A percentile compares a stretch with the other conserved stretches of the same genome.
These are phyloP conservation scores for Chiloscyllium plagiosum DNA, from an alignment of 2,113 vertebrate species.

Conservation along the genomic window DNA sequence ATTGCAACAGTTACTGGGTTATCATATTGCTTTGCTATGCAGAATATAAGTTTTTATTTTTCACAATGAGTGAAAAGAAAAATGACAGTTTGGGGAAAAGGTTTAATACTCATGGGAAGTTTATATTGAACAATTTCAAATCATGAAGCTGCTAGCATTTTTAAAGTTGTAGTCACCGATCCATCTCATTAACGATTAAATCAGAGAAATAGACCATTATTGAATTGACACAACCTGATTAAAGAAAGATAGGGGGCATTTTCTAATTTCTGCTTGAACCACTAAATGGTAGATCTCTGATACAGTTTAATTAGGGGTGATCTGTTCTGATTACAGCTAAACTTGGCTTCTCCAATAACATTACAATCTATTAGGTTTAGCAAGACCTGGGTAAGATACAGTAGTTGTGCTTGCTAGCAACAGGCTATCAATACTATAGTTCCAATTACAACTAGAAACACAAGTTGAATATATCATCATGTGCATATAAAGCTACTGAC, in stretches of 20 bases:
- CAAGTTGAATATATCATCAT: not conserved
- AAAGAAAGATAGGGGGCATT: not conserved
- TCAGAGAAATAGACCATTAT: not conserved
- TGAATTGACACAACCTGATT: not conserved
- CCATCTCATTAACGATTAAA: not conserved
- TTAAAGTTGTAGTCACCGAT: not conserved
- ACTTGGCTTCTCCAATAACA: not conserved
- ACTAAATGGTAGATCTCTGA: not conserved
- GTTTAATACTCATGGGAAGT: not conserved
- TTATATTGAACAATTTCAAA: constrained; percentile 7
- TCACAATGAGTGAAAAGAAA: not conserved
- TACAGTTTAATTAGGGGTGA: not conserved
- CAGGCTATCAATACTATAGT: not conserved
- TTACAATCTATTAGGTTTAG: not conserved
- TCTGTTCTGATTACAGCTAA: not conserved
- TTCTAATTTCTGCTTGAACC: not conserved
- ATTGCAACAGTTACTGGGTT: constrained; percentile 7
- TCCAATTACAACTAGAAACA: not conserved
- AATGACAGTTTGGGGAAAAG: not conserved
- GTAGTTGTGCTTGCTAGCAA: not conserved
- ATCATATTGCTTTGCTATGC: not conserved
- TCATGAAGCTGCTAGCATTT: not conserved
- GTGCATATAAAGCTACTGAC: not conserved
- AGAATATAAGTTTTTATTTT: not conserved
- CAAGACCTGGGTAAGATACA: not conserved